Conservation (phyloP, 2,888 invertebrate genomes). For the Athrips mouffetella region DNA sequence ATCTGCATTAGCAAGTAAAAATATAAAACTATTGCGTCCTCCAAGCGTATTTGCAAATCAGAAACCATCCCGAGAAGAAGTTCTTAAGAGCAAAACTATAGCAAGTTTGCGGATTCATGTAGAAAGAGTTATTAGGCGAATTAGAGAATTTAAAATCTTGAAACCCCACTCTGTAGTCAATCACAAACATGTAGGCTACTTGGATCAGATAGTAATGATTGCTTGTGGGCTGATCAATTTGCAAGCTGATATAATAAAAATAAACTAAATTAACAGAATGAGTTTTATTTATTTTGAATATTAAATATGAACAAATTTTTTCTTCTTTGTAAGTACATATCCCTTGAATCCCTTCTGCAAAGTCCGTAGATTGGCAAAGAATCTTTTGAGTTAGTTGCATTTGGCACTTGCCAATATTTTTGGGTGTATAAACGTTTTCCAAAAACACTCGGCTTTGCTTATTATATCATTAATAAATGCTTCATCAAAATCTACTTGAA, state of each 20-base stretch:
- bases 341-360: too few relatives aligned
- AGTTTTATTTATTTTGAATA: too few relatives aligned
- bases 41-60: conserved; percentile 11
- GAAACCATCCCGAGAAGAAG: conserved; percentile 13
- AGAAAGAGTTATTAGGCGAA: not conserved
- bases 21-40: conserved; percentile 15
- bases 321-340: too few relatives aligned
- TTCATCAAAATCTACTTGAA: too few relatives aligned
- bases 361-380: too few relatives aligned
- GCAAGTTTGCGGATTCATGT: not conserved
- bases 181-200: not conserved
- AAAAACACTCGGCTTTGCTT: too few relatives aligned
- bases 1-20: not conserved
- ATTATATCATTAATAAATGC: too few relatives aligned
- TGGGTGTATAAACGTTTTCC: too few relatives aligned
- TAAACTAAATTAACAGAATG: too few relatives aligned
- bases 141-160: not conserved
- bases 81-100: not conserved
- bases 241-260: not conserved
- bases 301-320: too few relatives aligned
- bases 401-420: too few relatives aligned
- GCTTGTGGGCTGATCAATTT: not conserved
- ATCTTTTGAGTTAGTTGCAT: too few relatives aligned
- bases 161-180: not conserved
- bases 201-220: not conserved